These are phyloP conservation scores for Scartelaos histophorus DNA, from an alignment of 2,113 vertebrate species.

Conservation along the genomic window DNA sequence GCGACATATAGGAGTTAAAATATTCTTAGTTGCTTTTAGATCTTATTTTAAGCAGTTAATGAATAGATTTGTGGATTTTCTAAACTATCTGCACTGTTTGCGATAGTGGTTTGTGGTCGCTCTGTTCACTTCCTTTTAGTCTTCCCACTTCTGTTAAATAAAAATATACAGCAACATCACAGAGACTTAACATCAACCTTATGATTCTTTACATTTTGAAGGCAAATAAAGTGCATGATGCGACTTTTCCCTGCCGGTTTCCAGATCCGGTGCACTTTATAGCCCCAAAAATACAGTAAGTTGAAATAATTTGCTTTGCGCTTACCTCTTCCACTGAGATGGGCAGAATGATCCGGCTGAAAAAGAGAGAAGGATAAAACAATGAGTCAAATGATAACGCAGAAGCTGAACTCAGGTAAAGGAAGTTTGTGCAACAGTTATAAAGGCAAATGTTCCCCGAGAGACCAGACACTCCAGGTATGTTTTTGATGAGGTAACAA, in stretches of 20 bases:
- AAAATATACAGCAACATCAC: too few relatives aligned
- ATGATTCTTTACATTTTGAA: too few relatives aligned
- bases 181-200: too few relatives aligned
- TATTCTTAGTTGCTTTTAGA: too few relatives aligned
- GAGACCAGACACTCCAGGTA: not conserved
- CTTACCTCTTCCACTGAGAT: constrained; percentile 97
- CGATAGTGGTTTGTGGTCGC: not conserved
- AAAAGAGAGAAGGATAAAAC: constrained; percentile 46
- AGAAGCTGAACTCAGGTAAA: not conserved
- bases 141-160: too few relatives aligned
- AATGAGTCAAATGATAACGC: not conserved
- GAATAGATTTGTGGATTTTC: not conserved
- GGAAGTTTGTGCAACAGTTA: not conserved
- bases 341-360: constrained; percentile 91
- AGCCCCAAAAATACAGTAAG: too few relatives aligned
- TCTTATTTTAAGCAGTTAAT: not conserved
- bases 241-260: too few relatives aligned
- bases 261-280: too few relatives aligned
- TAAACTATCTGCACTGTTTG: not conserved
- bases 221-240: too few relatives aligned
- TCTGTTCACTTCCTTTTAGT: too few relatives aligned
- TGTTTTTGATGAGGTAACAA: too few relatives aligned
- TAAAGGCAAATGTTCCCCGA: not conserved
- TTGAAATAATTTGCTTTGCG: constrained; percentile 6
- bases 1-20: too few relatives aligned